Conservation (phyloP, 2,113 vertebrate species). For the Clarias gariepinus region DNA sequence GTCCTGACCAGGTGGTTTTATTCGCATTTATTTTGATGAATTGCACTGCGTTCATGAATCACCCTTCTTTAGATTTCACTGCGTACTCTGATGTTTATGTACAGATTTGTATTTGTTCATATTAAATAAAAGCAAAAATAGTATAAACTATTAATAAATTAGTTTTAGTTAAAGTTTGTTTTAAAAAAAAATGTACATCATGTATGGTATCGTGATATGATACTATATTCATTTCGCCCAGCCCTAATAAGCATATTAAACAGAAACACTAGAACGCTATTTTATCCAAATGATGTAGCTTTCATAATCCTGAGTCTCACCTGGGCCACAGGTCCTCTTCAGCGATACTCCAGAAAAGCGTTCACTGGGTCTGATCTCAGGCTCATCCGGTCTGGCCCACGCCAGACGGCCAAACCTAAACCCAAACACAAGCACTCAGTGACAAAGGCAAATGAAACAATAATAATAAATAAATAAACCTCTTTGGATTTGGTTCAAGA, state of each 20-base stretch:
- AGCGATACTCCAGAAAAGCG: conserved; percentile 56
- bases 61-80: too few species aligned
- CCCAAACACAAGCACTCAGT: conserved; percentile 4
- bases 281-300: neutral
- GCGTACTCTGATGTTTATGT: too few species aligned
- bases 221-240: neutral
- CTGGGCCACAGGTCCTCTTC: conserved; percentile 72
- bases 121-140: neutral
- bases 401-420: conserved; percentile 67
- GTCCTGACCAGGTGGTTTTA: too few species aligned
- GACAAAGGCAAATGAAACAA: neutral
- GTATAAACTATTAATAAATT: too few species aligned
- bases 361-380: conserved; percentile 48
- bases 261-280: neutral
- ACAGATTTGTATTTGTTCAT: neutral
- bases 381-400: conserved; percentile 68
- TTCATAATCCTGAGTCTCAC: conserved; percentile 54
- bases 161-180: neutral
- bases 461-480: neutral
- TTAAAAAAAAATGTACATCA: neutral
- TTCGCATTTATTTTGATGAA: neutral
- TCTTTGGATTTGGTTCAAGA: neutral
- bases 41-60: neutral
- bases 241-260: neutral
- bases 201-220: neutral